Evolutionary conservation across 1,140 invertebrate species (phyloP), one percentile per base, ranked within the genome.

Genomic region (Magallana angulata): DNA sequence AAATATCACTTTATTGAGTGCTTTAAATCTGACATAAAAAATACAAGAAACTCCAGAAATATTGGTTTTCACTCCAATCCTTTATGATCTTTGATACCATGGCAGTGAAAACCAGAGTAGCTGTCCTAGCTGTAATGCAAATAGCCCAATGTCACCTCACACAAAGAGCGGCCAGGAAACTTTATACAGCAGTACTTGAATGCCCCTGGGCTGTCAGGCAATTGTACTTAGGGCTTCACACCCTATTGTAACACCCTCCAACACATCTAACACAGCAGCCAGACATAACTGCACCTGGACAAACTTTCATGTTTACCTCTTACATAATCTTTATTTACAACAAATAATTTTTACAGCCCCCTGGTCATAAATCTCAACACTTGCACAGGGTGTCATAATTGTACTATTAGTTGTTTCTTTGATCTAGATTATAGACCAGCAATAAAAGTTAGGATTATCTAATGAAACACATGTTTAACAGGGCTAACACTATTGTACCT

Each of bases 1-100:
- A 30, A 76, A 76, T 76, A 76, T 76, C 36, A 48, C 64, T 76
- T 76, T 76, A 76, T 76, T 76, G 60, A 76, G 14, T 76, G 24
- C 12, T 76, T 76, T 76, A 11, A 71, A 71, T 4, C 30, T 71
- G 64, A n/a, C 64, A 71, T 9, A 76, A 76, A 76, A 76, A 36
- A 36, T 48, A 4, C 4, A 24, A 76, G 68, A 76, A 76, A 30
- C 68, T 76, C 18, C 8, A 76, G 24, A 76, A 76, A 76, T 76
- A 76, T 76, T 76, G 68, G 24, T 76, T 30, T 76, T 24, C 24
- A 36, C 8, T 76, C 24, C 68, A 76, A 24, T 76, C 68, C 64
- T 76, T 76, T 11, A 9, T 30, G 24, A 30, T 76, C 68, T 8
- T 30, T 76, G 36, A 76, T 76, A 30, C 68, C 36, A 36, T 11